Evolutionary conservation across 2,113 vertebrate species (phyloP).

Genomic region (Platycercus adscitus): DNA sequence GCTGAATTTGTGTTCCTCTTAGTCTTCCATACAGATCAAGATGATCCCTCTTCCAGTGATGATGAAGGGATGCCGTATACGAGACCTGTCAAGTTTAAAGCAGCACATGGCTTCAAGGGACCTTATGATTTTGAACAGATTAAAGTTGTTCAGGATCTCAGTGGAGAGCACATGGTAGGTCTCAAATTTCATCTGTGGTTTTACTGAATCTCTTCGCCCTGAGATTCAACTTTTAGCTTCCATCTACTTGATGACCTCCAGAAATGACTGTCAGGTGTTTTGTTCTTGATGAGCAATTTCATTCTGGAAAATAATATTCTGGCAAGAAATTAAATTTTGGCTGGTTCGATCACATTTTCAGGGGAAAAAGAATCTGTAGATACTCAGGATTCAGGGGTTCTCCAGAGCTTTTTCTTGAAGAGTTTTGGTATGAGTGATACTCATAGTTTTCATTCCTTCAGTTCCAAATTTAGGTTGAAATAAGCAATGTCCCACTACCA

Average conservation of each 20-base stretch:
- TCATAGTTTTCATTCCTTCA: background rate
- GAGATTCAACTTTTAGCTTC: background rate
- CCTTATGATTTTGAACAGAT: conserved; percentile 98
- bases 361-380: background rate
- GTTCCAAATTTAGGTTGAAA: background rate
- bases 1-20: conserved; percentile 17
- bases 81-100: conserved; percentile 96
- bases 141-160: conserved; percentile 97
- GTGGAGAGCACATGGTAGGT: conserved; percentile 96
- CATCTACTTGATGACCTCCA: background rate
- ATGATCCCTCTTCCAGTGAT: conserved; percentile 96
- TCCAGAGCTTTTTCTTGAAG: background rate
- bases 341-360: background rate
- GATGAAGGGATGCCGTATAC: conserved; percentile 99
- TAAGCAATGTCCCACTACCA: background rate
- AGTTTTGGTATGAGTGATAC: background rate
- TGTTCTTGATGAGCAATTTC: background rate
- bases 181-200: background rate
- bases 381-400: background rate
- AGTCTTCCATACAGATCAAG: conserved; percentile 98
- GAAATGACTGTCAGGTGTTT: background rate
- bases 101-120: conserved; percentile 96
- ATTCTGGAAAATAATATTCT: background rate
- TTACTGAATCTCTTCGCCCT: background rate
- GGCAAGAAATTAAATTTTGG: background rate